Evolutionary conservation across 2,113 vertebrate species (phyloP).

Genomic region (Pogonocichla stellata): DNA sequence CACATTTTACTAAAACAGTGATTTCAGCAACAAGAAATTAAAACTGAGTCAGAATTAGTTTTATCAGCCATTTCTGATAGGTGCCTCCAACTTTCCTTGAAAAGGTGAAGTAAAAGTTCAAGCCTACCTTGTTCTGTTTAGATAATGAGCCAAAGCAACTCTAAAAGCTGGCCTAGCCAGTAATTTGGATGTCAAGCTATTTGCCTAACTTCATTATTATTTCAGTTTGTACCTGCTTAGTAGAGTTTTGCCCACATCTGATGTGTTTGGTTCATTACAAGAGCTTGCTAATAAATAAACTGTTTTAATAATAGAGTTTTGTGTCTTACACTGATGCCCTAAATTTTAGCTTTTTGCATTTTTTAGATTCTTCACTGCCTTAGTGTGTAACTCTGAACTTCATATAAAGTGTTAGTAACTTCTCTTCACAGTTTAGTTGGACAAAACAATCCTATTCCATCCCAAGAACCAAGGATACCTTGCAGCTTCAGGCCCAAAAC

Average conservation of each 20-base stretch:
- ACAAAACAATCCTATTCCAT: not conserved
- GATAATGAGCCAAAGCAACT: not conserved
- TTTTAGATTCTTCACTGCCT: not conserved
- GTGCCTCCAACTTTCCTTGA: not conserved
- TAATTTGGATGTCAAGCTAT: not conserved
- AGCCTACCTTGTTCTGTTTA: not conserved
- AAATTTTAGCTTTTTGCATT: not conserved
- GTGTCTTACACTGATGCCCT: not conserved
- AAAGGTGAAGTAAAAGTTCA: not conserved
- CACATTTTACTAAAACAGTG: not conserved
- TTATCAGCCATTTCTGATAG: not conserved
- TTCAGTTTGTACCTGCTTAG: not conserved
- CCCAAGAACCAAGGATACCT: accelerated
- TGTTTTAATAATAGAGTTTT: constrained; percentile 22
- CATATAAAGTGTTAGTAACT: not conserved
- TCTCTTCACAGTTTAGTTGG: not conserved
- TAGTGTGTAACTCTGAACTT: not conserved
- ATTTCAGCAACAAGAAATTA: not conserved
- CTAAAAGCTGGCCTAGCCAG: constrained; percentile 13
- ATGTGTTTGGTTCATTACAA: constrained; percentile 5
- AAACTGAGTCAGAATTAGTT: not conserved
- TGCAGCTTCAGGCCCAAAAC: not conserved
- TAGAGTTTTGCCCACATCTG: constrained; percentile 23
- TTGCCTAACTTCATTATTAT: not conserved
- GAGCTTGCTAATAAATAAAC: constrained; percentile 15